Evolutionary conservation across 2,797 vertebrate genomes (phyloP), one percentile per base, ranked within the genome.

Genomic region (Chelon auratus): DNA sequence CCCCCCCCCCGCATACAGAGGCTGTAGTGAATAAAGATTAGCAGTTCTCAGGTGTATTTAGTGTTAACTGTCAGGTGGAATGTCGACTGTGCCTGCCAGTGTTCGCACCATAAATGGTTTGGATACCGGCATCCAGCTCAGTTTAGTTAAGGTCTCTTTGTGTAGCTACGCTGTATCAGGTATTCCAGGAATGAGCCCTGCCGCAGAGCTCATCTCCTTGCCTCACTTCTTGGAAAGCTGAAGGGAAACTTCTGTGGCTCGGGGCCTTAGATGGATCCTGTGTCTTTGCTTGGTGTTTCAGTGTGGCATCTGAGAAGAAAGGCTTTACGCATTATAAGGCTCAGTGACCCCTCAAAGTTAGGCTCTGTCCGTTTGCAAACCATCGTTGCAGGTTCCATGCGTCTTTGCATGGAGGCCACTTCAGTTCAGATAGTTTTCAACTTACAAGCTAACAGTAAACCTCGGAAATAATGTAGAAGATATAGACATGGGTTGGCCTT

Each of bases 121-220:
- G 68, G 84, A 86, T 88, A 84, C 64, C 77, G 37, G 56, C 36
- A 5, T 66, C 36, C 37, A 1, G 47, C 53, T 7, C 40, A 42
- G 64, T 75, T 63, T 37, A 26, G 68, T 39, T 15, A 1, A 51
- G 59, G 62, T 58, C 57, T 72, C 65, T 51, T 22, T 0, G 22
- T 36, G 83, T 47, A 24, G 75, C 77, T 30, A 0, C 62, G 51
- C 52, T 36, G 9, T 0, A 12, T 67, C 69, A 72, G 70, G 82
- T 81, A 86, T 91, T 87, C 75, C 71, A 87, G 83, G 89, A 89
- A 90, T 85, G 82, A 67, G 66, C 67, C 61, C 47, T 11, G 66
- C 74, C 11, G 22, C 81, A 10, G 54, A 78, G 72, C 68, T 81
- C 30, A 5, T 39, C 13, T n/a, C 10, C 52, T 40, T 73, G 64